Evolutionary conservation across 1,140 invertebrate genomes (phyloP).

Genomic region (Trissolcus basalis): DNA sequence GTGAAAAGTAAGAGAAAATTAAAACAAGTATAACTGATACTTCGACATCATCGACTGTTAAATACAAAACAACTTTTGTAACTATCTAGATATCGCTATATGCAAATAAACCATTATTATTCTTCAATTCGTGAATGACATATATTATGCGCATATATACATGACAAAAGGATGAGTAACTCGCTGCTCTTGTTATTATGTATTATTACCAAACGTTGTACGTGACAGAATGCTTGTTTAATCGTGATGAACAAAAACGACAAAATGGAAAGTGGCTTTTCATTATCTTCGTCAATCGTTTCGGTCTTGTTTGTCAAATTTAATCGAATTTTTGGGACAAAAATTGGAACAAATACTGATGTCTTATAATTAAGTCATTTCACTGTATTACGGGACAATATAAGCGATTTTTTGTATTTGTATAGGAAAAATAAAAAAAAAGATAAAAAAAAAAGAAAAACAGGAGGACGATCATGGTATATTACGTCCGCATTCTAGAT

Average conservation of each 20-base stretch:
- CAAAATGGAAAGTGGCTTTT: too few species aligned
- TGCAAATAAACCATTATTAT: conserved; percentile 45
- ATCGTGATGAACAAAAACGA: too few species aligned
- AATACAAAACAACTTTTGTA: conserved; percentile 34
- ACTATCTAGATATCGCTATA: conserved; percentile 50
- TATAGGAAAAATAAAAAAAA: conserved; percentile 57
- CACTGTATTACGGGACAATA: conserved; percentile 72
- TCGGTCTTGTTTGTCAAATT: neutral
- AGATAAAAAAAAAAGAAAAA: conserved; percentile 1
- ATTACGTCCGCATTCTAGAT: conserved; percentile 45
- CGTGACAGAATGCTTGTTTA: too few species aligned
- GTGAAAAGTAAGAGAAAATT: conserved; percentile 10
- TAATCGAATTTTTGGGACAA: too few species aligned
- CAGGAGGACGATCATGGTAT: conserved; percentile 45
- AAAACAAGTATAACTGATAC: conserved; percentile 6
- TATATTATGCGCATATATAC: conserved; percentile 36
- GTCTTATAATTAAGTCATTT: conserved; percentile 69
- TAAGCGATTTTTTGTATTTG: conserved; percentile 75
- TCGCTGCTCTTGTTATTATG: neutral
- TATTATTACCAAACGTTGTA: too few species aligned
- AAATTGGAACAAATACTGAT: conserved; percentile 31
- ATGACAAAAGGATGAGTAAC: conserved; percentile 21
- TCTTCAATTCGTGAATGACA: conserved; percentile 46
- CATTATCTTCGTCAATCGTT: neutral
- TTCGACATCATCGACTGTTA: conserved; percentile 54